Evolutionary conservation across 2,797 vertebrate species (phyloP).

Genomic region (Streptopelia turtur): DNA sequence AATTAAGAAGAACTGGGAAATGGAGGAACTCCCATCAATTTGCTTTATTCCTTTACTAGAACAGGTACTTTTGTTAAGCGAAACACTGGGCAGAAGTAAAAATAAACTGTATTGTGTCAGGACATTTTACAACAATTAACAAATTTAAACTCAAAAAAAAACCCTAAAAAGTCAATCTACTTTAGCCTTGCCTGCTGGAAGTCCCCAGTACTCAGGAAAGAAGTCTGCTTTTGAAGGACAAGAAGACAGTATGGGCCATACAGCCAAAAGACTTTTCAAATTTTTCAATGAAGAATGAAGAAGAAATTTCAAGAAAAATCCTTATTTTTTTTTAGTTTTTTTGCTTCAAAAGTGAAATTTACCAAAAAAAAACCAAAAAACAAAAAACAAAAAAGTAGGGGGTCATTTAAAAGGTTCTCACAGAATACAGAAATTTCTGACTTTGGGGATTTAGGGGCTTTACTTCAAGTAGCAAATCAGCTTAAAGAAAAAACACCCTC

Average conservation of each 20-base stretch:
- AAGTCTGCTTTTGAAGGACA: neutral
- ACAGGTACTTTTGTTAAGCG: neutral
- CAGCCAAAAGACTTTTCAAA: neutral
- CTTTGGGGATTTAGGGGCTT: neutral
- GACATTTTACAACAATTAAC: neutral
- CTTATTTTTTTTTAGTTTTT: neutral
- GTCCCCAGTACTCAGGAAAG: neutral
- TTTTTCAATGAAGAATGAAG: neutral
- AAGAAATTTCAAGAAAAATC: neutral
- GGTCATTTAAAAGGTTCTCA: neutral
- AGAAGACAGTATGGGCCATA: neutral
- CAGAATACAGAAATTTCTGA: neutral
- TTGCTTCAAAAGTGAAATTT: neutral
- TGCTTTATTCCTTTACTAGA: neutral
- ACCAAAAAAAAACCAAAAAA: neutral
- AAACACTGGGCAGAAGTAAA: neutral
- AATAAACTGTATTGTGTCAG: neutral
- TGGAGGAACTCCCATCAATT: fast-evolving
- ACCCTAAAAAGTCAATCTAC: neutral
- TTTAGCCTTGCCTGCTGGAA: neutral
- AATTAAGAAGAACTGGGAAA: neutral
- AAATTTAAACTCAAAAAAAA: neutral
- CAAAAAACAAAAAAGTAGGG: neutral
- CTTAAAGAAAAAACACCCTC: neutral
- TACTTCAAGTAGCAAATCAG: neutral